These are phyloP conservation scores for Genyomyrus donnyi DNA, from an alignment of 2,113 vertebrate species.

Conservation along the genomic window DNA sequence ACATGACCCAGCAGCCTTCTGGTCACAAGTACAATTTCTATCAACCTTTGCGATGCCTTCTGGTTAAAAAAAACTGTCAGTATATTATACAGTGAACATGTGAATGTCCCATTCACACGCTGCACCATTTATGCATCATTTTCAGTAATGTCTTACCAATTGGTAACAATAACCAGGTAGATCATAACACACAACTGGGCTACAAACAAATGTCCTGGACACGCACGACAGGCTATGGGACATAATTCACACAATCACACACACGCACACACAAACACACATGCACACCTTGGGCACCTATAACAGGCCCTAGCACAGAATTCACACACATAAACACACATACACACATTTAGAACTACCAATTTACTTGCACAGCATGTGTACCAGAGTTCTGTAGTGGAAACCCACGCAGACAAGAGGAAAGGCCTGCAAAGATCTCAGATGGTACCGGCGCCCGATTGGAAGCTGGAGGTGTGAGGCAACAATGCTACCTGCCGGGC, in stretches of 20 bases:
- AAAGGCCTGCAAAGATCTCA: neutral
- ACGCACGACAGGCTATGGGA: neutral
- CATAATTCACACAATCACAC: neutral
- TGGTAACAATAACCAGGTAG: neutral
- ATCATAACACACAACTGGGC: neutral
- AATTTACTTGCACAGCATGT: neutral
- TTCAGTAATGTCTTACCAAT: neutral
- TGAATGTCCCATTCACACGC: neutral
- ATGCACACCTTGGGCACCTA: neutral
- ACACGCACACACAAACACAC: neutral
- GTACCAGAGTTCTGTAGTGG: neutral
- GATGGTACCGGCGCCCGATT: neutral
- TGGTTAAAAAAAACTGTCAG: neutral
- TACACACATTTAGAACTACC: neutral
- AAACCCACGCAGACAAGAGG: conserved; percentile 6
- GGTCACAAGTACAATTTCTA: neutral
- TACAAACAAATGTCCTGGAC: neutral
- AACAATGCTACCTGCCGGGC: neutral
- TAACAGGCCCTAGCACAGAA: neutral
- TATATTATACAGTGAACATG: neutral
- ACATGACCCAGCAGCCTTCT: neutral
- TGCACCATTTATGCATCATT: neutral
- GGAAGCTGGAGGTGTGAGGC: neutral
- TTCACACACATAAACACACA: neutral
- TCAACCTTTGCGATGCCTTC: neutral